These are phyloP conservation scores for Psammodynastes pulverulentus DNA, from an alignment of 2,113 vertebrate genomes.

Conservation along the genomic window DNA sequence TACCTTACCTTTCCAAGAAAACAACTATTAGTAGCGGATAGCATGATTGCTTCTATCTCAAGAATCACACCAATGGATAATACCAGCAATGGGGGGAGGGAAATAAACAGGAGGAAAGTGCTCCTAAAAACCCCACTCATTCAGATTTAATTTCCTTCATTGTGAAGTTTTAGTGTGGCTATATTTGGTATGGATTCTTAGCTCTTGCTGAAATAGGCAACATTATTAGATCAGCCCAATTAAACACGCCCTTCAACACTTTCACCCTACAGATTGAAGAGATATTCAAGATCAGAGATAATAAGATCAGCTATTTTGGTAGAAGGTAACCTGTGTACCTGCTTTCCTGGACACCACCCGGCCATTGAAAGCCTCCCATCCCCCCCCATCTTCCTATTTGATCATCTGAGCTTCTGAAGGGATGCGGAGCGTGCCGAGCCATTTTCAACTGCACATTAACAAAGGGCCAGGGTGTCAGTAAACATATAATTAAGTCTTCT, in stretches of 20 bases:
- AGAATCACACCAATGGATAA: not conserved
- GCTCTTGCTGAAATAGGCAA: not conserved
- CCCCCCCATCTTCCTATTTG: not conserved
- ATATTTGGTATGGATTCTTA: not conserved
- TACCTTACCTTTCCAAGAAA: not conserved
- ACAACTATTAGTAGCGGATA: not conserved
- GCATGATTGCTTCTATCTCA: not conserved
- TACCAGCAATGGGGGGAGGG: fast-evolving
- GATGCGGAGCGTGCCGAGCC: not conserved
- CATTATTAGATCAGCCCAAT: not conserved
- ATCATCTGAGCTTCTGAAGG: not conserved
- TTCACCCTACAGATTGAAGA: not conserved
- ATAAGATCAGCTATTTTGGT: not conserved
- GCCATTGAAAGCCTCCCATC: not conserved
- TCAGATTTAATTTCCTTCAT: not conserved
- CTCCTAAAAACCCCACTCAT: not conserved
- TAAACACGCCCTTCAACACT: not conserved
- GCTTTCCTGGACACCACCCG: not conserved
- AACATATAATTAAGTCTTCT: slow-evolving; percentile 3
- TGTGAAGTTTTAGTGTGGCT: not conserved
- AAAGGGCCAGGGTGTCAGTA: not conserved
- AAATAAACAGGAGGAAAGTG: not conserved
- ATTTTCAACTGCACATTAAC: slow-evolving; percentile 4
- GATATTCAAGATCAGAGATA: not conserved
- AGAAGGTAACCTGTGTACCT: not conserved